Evolutionary conservation across 92 coral and sea anemone genomes (phyloP).

Genomic region (Heteractis magnifica): DNA sequence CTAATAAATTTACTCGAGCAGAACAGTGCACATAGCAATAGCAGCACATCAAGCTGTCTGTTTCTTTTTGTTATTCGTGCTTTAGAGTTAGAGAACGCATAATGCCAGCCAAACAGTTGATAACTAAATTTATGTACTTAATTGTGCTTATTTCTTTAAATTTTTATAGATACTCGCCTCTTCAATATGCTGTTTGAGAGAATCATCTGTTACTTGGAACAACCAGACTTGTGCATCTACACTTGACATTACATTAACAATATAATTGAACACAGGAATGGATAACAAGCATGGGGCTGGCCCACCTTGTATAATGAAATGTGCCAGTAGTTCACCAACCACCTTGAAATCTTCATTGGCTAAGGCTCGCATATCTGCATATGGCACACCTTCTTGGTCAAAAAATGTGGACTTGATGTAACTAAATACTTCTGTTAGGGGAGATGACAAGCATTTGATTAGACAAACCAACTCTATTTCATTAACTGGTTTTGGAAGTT

Average conservation of each 20-base stretch:
- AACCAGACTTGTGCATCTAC: slow-evolving; percentile 32
- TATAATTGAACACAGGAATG: slow-evolving; percentile 26
- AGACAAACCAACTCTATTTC: background rate
- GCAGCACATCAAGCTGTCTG: too few species aligned
- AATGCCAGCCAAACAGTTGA: too few species aligned
- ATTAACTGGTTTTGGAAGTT: background rate
- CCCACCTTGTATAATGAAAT: slow-evolving; percentile 39
- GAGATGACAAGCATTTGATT: background rate
- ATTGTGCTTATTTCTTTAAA: too few species aligned
- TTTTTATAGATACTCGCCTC: slow-evolving; percentile 9
- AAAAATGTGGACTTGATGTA: slow-evolving; percentile 42
- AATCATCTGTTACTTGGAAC: slow-evolving; percentile 33
- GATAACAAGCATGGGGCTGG: slow-evolving; percentile 58
- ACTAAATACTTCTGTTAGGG: slow-evolving; percentile 34
- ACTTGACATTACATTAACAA: slow-evolving; percentile 40
- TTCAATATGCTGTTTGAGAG: slow-evolving; percentile 21
- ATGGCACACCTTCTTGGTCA: slow-evolving; percentile 38
- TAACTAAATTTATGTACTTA: too few species aligned
- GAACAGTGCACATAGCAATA: too few species aligned
- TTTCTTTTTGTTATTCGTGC: too few species aligned
- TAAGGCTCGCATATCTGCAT: slow-evolving; percentile 36
- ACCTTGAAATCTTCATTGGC: slow-evolving; percentile 47
- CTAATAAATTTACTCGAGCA: too few species aligned
- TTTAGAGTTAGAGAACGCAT: too few species aligned
- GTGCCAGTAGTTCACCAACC: slow-evolving; percentile 51